phyloP scores from a whole-genome alignment of 2,113 vertebrate genomes.

The Collichthys lucidus region DNA sequence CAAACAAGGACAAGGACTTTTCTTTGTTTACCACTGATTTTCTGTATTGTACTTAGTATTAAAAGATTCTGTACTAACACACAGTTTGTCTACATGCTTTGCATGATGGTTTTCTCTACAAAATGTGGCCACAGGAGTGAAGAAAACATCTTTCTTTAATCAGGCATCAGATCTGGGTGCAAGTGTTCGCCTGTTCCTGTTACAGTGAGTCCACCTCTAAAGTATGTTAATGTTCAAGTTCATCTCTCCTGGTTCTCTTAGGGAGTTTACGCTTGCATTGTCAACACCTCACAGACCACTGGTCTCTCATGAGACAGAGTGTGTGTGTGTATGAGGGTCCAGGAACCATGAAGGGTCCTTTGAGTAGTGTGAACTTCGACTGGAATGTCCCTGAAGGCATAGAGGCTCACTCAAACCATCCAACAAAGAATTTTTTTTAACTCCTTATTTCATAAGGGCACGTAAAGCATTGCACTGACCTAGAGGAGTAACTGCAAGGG shows the following conservation, averaged over 20 bases:
- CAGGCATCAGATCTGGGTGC: neutral
- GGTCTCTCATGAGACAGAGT: neutral
- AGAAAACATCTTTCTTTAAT: neutral
- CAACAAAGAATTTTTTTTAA: conserved; percentile 22
- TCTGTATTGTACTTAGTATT: conserved; percentile 82
- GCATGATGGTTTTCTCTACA: conserved; percentile 10
- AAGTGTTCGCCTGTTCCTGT: neutral
- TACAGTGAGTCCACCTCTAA: neutral
- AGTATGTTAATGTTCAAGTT: neutral
- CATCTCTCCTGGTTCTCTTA: neutral
- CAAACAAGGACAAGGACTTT: conserved; percentile 54
- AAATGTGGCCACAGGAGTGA: neutral
- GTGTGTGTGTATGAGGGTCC: conserved; percentile 9
- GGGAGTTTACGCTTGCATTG: conserved; percentile 10
- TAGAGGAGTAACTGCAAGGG: conserved; percentile 17
- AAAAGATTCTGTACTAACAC: conserved; percentile 77
- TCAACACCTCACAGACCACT: neutral
- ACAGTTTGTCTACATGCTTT: conserved; percentile 21
- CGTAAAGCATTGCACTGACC: neutral
- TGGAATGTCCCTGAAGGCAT: conserved; percentile 73
- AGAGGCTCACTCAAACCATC: conserved; percentile 38
- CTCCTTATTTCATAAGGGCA: conserved; percentile 47
- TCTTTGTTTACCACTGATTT: conserved; percentile 74
- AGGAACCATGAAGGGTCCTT: conserved; percentile 16
- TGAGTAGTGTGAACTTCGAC: conserved; percentile 31